Base-by-base conservation (phyloP, 2,113 vertebrate species). In the Trichomycterus rosablanca region DNA sequence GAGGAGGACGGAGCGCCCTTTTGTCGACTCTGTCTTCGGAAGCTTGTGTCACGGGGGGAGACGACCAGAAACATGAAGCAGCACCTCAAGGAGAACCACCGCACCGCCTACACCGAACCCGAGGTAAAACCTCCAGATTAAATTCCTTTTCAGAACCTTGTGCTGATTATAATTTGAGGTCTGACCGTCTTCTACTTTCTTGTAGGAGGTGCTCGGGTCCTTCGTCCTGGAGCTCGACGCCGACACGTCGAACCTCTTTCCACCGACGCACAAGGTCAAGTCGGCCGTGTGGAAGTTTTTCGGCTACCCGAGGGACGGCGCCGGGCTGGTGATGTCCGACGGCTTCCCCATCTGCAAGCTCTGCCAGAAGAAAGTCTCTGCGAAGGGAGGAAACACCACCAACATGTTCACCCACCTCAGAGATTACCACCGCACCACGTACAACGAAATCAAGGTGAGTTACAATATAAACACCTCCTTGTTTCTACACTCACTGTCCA, bases 281-380 rank as follows among this genome's bases (percentile, higher is more conserved):
- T 59, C 56, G 2, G 64, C 46, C 0, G 55, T 59, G 19, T 67
- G 64, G 64, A 67, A 53, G 39, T 67, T 42, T 32, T 67, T 67
- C 16, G 64, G 64, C 1, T 67, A 59, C 48, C 54, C 48, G 15
- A 51, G 40, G 15, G 48, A 59, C 22, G 20, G 46, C 1, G 43
- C 18, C 4, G 63, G 50, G 7, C 49, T 45, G 4, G 59, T 62
- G 4, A 42, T 50, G 44, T 63, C 51, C 2, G 59, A 69, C 20
- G 67, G 67, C 22, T 56, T 49, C 15, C 67, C 67, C 14, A 63
- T 57, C 35, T 69, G 67, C 59, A 69, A 63, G 43, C 51, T 63
- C 5, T 69, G 67, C 8, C 58, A 57, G 30, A 65, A 65, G 52
- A 65, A 65, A 30, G 63, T 65, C 4, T 65, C 63, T 4, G 63